phyloP scores from a whole-genome alignment of 2,888 invertebrate genomes.

The Adelognathus sp. region DNA sequence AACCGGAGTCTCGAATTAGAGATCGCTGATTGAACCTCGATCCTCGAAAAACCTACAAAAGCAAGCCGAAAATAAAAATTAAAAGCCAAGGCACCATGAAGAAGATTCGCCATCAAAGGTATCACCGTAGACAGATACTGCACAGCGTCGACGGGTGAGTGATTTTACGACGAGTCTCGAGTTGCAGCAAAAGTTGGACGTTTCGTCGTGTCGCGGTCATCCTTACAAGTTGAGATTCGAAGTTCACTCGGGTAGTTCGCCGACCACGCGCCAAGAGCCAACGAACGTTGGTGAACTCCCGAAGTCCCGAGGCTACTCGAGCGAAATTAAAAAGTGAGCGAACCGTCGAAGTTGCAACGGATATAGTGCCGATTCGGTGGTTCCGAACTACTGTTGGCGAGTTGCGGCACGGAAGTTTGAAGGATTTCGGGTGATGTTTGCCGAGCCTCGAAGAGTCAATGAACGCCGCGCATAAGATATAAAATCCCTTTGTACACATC shows the following conservation, averaged over 20 bases:
- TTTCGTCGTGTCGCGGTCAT: background rate
- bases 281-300: constrained; percentile 6
- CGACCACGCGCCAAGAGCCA: background rate
- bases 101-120: too few relatives aligned
- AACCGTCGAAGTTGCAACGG: constrained; percentile 1
- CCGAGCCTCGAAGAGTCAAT: constrained; percentile 21
- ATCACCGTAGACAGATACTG: background rate
- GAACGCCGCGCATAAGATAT: constrained; percentile 12
- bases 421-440: background rate
- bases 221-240: background rate
- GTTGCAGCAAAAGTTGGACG: background rate
- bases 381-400: background rate
- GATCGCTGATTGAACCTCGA: too few relatives aligned
- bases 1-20: background rate
- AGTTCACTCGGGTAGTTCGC: background rate
- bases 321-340: constrained; percentile 15
- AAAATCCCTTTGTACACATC: background rate
- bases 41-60: background rate
- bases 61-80: background rate
- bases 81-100: background rate
- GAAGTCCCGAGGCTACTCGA: background rate
- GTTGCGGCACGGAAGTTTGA: constrained; percentile 11
- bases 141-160: background rate
- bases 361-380: constrained; percentile 22
- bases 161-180: background rate